These are phyloP conservation scores for Spatula versicolor DNA, from an alignment of 2,797 vertebrate species.

Conservation along the genomic window DNA sequence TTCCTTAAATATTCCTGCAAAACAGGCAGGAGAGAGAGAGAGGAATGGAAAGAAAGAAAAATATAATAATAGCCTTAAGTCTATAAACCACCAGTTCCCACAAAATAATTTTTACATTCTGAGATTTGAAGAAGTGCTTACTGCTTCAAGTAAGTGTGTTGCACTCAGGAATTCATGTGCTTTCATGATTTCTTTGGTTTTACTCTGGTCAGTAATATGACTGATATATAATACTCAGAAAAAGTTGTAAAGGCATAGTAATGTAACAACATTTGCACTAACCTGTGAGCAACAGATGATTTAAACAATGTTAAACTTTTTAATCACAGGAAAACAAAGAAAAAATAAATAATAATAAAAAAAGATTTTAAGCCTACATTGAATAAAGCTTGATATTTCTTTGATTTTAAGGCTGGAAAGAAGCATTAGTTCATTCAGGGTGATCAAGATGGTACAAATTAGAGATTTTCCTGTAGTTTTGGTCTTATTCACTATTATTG, in stretches of 20 bases:
- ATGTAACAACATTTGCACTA: neutral
- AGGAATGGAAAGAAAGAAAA: neutral
- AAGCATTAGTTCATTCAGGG: neutral
- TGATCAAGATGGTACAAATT: neutral
- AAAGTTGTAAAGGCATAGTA: neutral
- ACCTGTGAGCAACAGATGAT: neutral
- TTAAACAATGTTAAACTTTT: neutral
- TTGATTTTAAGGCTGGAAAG: neutral
- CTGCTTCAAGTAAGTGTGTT: neutral
- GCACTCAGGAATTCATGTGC: neutral
- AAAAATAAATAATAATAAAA: neutral
- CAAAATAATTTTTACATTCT: neutral
- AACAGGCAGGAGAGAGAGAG: neutral
- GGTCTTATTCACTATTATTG: neutral
- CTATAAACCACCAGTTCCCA: neutral
- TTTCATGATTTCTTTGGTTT: neutral
- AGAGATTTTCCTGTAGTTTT: neutral
- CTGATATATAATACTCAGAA: neutral
- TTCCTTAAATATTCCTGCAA: neutral
- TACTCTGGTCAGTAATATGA: neutral
- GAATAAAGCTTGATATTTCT: neutral
- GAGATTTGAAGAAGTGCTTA: neutral
- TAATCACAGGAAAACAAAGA: neutral
- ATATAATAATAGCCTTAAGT: accelerated
- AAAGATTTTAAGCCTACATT: neutral